Percentiles rank a stretch among this genome's conserved stretches.
phyloP scores from a whole-genome alignment of 1,140 invertebrate genomes.

The Brachystomella parvula region DNA sequence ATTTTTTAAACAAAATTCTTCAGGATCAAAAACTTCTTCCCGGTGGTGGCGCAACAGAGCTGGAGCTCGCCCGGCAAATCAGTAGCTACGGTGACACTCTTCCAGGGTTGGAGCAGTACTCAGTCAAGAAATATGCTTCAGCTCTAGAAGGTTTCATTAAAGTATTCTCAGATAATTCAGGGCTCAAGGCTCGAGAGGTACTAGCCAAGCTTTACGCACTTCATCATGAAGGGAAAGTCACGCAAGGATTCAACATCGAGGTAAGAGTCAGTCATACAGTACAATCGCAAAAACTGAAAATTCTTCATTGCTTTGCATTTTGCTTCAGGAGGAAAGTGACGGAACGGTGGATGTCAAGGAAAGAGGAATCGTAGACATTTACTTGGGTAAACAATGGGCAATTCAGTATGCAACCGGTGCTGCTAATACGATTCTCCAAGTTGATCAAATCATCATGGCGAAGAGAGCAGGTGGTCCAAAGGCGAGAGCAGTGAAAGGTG shows the following conservation, averaged over 20 bases:
- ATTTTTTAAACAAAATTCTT: constrained; percentile 7
- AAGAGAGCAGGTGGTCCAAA: constrained; percentile 94
- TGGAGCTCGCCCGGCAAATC: constrained; percentile 82
- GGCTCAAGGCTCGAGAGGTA: constrained; percentile 75
- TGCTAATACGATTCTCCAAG: constrained; percentile 84
- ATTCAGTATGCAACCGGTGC: constrained; percentile 90
- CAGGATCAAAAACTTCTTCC: constrained; percentile 72
- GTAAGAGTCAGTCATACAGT: too few relatives aligned
- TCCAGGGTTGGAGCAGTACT: constrained; percentile 93
- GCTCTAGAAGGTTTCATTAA: constrained; percentile 86
- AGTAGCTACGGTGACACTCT: constrained; percentile 78
- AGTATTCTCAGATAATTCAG: constrained; percentile 88
- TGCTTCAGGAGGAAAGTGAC: constrained; percentile 48
- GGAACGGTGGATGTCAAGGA: constrained; percentile 65
- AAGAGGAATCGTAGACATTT: constrained; percentile 73
- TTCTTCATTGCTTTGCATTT: constrained; percentile 12
- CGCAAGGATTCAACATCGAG: constrained; percentile 81
- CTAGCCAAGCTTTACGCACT: constrained; percentile 85
- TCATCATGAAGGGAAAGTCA: constrained; percentile 80
- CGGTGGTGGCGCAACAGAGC: constrained; percentile 90
- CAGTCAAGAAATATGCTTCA: constrained; percentile 86
- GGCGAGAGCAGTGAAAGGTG: constrained; percentile 53
- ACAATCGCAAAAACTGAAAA: constrained; percentile 22
- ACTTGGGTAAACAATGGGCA: constrained; percentile 81
- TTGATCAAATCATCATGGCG: constrained; percentile 99